Evolutionary conservation across 2,888 invertebrate genomes (phyloP).

Genomic region (Agrochola lychnidis): DNA sequence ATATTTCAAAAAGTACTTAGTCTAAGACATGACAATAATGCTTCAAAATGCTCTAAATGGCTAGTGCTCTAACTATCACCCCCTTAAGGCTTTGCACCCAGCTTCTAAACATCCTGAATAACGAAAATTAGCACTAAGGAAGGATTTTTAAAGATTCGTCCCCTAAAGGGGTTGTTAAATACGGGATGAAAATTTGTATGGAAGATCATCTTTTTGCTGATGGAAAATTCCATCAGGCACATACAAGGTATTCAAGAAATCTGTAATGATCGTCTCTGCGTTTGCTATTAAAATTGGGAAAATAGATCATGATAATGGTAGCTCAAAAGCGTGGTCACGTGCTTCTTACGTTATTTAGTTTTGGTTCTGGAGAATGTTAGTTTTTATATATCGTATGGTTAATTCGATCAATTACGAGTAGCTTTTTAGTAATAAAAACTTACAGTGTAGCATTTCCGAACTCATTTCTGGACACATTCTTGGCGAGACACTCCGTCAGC

Average conservation of each 20-base stretch:
- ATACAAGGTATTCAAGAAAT: background rate
- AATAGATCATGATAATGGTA: background rate
- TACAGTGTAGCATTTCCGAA: constrained; percentile 84
- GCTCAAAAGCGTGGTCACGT: background rate
- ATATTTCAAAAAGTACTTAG: too few species aligned
- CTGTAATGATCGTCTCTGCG: background rate
- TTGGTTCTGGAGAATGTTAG: background rate
- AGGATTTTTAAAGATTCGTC: background rate
- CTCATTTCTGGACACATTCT: constrained; percentile 77
- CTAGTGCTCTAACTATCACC: too few species aligned
- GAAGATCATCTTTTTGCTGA: background rate
- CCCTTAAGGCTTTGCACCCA: too few species aligned
- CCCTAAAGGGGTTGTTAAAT: too few species aligned
- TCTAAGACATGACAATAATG: too few species aligned
- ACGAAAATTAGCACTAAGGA: background rate
- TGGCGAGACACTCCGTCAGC: constrained; percentile 79
- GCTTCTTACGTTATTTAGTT: background rate
- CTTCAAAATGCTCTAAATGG: too few species aligned
- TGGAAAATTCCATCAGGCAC: background rate
- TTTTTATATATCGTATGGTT: too few species aligned
- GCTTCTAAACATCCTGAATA: background rate
- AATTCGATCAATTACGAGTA: too few species aligned
- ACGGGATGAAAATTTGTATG: background rate
- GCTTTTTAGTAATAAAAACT: constrained; percentile 60
- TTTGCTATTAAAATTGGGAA: background rate